Evolutionary conservation across 35 echinoderm and acorn worm species (phyloP), one percentile per base, ranked within the genome.

Genomic region (Anneissia japonica): DNA sequence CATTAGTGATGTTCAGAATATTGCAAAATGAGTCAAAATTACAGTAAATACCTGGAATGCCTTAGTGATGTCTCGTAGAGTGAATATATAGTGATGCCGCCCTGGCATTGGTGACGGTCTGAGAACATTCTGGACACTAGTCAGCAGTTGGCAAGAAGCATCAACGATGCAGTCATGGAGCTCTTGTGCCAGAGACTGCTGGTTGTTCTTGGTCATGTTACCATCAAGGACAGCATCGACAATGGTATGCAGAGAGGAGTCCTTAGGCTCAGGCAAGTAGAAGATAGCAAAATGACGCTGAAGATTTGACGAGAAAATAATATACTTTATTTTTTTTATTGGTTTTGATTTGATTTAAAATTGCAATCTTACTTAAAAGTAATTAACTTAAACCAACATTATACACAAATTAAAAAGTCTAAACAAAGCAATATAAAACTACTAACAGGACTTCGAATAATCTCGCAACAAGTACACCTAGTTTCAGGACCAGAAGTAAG

Each of bases 121-220:
- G 10, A 99, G 87, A 76, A 99, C 96, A 23, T 87, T 79, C 82
- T 99, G 92, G 81, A 99, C 90, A n/a, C 77, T 91, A 32, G 92
- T 94, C 75, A 99, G 81, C 10, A 99, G 89, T 81, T 99, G 79
- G 46, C 96, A 99, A 41, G 96, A 99, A 31, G 92, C 96, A 77
- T 93, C 86, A 30, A 99, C 96, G 36, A 99, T 94, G 79, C 89
- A 82, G 13, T 99, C 96, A 82, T 99, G 96, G 11, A 99, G 89
- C 37, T 99, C 96, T 76, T 99, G 96, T 12, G 91, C 92, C 38
- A 99, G 75, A 29, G 86, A 79, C 79, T 91, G 89, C 28, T 86
- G 89, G 73, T 99, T 93, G 72, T 99, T 85, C 74, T 94, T 99
- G 87, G 92, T 93, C 96, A 99, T 99, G 72, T 99, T 99, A 36